A percentile compares a stretch with the other conserved stretches of the same genome.
phyloP scores from a whole-genome alignment of 1,140 invertebrate species.

The Protaetia brevitarsis region DNA sequence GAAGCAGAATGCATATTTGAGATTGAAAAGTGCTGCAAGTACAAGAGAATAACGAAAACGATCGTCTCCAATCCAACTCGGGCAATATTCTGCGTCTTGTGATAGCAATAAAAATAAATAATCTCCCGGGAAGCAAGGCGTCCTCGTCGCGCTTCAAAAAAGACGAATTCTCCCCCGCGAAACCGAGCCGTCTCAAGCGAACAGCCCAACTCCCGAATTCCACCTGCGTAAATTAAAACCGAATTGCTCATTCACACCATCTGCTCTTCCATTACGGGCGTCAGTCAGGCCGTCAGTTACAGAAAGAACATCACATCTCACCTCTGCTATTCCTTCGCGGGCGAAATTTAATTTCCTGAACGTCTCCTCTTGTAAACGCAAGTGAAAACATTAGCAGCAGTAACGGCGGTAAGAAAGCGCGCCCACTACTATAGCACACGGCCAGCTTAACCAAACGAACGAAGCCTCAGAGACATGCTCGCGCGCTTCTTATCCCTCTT shows the following conservation, averaged over 20 bases:
- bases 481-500: too few species aligned
- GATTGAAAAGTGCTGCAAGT: too few species aligned
- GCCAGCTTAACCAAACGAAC: slow-evolving; percentile 39
- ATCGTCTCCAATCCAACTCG: too few species aligned
- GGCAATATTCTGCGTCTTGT: slow-evolving; percentile 13
- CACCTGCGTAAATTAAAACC: slow-evolving; percentile 50
- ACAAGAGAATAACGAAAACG: too few species aligned
- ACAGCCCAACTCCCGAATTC: slow-evolving; percentile 25
- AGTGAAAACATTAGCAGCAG: slow-evolving; percentile 48
- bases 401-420: background rate
- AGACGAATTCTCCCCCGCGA: background rate
- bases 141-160: background rate
- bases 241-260: slow-evolving; percentile 50
- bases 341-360: slow-evolving; percentile 51
- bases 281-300: slow-evolving; percentile 45
- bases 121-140: slow-evolving; percentile 2
- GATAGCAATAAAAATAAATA: slow-evolving; percentile 21
- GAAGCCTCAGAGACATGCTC: slow-evolving; percentile 37
- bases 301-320: slow-evolving; percentile 47
- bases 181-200: background rate
- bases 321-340: slow-evolving; percentile 49
- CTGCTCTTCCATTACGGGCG: slow-evolving; percentile 48
- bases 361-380: slow-evolving; percentile 45
- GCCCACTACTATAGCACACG: background rate
- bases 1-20: too few species aligned